Percentiles rank a stretch among this genome's conserved stretches.
Evolutionary conservation across 2,797 vertebrate genomes (phyloP).

Genomic region (Rachycentron canadum): DNA sequence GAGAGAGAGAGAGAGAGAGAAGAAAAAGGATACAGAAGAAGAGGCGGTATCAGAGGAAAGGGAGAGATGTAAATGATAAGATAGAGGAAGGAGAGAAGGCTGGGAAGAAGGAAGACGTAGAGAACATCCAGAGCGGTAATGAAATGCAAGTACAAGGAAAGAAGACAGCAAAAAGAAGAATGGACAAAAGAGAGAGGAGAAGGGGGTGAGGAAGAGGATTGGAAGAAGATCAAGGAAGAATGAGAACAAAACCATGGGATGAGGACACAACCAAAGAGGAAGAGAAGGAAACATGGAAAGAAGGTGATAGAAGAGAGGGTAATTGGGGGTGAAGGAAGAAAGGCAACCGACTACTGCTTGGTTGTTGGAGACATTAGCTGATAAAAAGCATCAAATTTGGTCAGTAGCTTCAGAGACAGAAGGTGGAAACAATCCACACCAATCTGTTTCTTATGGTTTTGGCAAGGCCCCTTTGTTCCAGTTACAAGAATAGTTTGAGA

Average conservation of each 20-base stretch:
- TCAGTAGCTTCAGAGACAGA: background rate
- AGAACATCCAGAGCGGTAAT: background rate
- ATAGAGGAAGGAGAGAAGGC: background rate
- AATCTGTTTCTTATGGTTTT: background rate
- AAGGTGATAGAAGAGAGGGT: background rate
- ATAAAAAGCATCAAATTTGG: background rate
- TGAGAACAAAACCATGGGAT: background rate
- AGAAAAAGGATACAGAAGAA: constrained; percentile 3
- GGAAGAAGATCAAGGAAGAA: constrained; percentile 15
- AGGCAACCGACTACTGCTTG: background rate
- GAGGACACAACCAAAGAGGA: background rate
- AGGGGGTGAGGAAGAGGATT: constrained; percentile 3
- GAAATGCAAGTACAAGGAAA: constrained; percentile 3
- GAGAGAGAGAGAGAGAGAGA: background rate
- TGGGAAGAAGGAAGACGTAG: background rate
- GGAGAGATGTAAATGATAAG: background rate
- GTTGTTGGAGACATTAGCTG: background rate
- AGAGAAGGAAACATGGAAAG: background rate
- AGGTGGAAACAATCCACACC: background rate
- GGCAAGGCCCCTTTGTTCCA: background rate
- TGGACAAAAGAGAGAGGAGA: background rate
- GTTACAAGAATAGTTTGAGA: background rate
- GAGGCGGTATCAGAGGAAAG: background rate
- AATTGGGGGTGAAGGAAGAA: background rate
- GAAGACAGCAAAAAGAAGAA: background rate